These are phyloP conservation scores for Casuarius casuarius DNA, from an alignment of 2,113 vertebrate species.

Conservation along the genomic window DNA sequence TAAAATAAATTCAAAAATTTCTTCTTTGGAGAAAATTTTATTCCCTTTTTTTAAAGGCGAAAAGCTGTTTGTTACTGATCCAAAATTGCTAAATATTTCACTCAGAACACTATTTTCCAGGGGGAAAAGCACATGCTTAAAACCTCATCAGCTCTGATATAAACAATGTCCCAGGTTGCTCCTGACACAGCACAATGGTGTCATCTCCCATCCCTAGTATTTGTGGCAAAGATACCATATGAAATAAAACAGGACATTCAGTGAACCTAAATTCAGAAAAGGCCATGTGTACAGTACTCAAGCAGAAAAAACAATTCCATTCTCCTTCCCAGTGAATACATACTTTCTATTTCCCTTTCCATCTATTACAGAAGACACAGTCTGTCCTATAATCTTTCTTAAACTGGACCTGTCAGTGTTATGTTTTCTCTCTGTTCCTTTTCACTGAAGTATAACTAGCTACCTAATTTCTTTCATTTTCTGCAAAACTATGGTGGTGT, in stretches of 20 bases:
- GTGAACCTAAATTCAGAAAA: neutral
- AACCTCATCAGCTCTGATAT: neutral
- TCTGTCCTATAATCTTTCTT: neutral
- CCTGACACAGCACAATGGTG: neutral
- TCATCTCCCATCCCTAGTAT: neutral
- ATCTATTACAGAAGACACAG: neutral
- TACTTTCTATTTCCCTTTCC: neutral
- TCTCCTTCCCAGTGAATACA: neutral
- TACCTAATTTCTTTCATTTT: neutral
- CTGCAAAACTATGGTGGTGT: neutral
- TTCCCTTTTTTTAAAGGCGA: neutral
- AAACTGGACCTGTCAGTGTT: fast-evolving
- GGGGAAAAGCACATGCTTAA: neutral
- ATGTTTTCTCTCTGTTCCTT: neutral
- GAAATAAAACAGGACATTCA: neutral
- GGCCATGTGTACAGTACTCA: neutral
- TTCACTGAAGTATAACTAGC: neutral
- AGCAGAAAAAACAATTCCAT: neutral
- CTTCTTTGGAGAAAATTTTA: neutral
- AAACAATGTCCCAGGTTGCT: neutral
- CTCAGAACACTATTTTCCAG: neutral
- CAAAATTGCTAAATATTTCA: neutral
- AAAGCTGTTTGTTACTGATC: neutral
- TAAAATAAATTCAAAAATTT: neutral
- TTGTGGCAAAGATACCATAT: neutral